Base-by-base conservation (phyloP, 2,797 vertebrate species). In the Cottoperca gobio region DNA sequence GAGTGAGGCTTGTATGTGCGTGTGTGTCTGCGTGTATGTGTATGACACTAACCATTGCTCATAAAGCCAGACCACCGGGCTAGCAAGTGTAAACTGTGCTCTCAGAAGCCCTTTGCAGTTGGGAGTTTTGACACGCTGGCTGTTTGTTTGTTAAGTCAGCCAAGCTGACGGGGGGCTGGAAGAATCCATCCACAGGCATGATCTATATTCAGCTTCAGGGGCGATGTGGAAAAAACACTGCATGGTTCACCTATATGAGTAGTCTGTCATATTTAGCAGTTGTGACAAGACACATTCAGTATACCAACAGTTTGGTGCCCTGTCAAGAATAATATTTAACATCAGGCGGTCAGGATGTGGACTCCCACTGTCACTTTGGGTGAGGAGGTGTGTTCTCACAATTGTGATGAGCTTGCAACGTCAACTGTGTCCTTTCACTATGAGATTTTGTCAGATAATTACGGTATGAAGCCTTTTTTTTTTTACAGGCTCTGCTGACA, bases 131-230 rank as follows among this genome's bases (percentile, higher is more conserved):
- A 95, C 93, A 91, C 87, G 86, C 82, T 82, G 70, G 79, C 76
- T 94, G 87, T 95, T 95, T 95, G 94, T 95, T 95, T 95, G 93
- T 94, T 77, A 88, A 94, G 93, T 93, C 91, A 90, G 92, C 86
- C 90, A 90, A 90, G 77, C 86, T 87, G 87, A 88, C 54, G 46
- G 75, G 71, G 61, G 68, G 76, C 75, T 88, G 79, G 82, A 91
- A 83, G 49, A 81, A 90, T 91, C 84, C 84, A 75, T 87, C 83
- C 40, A 33, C 72, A 76, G 76, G 62, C 68, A 2, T 59, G 84
- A 90, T 91, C 87, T 82, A 72, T 71, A 77, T 89, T 87, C 75
- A 58, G 55, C 82, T 83, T 83, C 37, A 23, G 60, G 73, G 68
- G 53, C 50, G 46, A 68, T 60, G 48, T 81, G 80, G 83, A 70